phyloP scores from a whole-genome alignment of 1,140 invertebrate species.

The Pachyrhynchus sulphureomaculatus region DNA sequence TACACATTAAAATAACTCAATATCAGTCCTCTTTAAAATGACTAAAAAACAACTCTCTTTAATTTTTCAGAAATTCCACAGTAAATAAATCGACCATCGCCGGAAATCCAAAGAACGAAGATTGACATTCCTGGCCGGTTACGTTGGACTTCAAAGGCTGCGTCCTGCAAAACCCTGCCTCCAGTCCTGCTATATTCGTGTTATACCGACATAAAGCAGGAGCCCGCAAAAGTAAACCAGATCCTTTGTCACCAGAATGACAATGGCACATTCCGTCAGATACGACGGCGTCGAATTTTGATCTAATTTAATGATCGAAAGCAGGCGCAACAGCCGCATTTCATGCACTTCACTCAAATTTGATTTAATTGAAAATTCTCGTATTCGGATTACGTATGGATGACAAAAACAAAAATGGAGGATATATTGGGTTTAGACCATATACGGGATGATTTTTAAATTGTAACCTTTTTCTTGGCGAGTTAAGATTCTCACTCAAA shows the following conservation, averaged over 20 bases:
- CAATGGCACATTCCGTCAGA: conserved; percentile 1
- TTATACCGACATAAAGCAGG: background rate
- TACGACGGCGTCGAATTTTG: conserved; percentile 5
- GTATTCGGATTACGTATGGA: background rate
- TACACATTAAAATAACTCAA: too few species aligned
- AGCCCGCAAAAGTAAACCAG: background rate
- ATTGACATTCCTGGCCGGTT: too few species aligned
- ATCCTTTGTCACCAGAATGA: background rate
- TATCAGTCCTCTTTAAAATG: too few species aligned
- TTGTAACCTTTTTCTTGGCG: too few species aligned
- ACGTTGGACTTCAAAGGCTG: too few species aligned
- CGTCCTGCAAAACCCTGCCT: too few species aligned
- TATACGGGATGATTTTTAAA: too few species aligned
- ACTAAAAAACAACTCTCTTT: too few species aligned
- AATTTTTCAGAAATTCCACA: too few species aligned
- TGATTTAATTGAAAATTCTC: background rate
- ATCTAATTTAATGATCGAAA: conserved; percentile 1
- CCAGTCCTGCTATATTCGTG: too few species aligned
- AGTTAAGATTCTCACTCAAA: too few species aligned
- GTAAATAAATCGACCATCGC: background rate
- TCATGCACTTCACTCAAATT: background rate
- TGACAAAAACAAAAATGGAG: background rate
- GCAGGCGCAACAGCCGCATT: background rate
- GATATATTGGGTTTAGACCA: too few species aligned
- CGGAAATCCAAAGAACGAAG: background rate